Conservation (phyloP, 2,113 vertebrate species). For the Seriola dumerili region DNA sequence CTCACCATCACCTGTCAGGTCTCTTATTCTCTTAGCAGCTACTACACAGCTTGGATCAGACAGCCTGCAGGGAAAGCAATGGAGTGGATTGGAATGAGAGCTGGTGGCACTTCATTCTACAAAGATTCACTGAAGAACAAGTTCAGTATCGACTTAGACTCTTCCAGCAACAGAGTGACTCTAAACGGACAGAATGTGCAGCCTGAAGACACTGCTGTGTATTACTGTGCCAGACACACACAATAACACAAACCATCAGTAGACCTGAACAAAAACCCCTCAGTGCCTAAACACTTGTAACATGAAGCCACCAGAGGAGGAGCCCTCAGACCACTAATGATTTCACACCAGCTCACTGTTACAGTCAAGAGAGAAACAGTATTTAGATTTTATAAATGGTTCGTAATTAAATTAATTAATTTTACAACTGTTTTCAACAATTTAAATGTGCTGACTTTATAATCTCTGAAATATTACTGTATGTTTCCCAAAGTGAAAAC, state of each 20-base stretch:
- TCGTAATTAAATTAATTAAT: too few relatives aligned
- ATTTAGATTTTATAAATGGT: too few relatives aligned
- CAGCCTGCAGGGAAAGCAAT: slow-evolving; percentile 24
- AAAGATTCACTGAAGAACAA: slow-evolving; percentile 51
- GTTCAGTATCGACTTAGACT: slow-evolving; percentile 40
- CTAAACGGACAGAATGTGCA: slow-evolving; percentile 55
- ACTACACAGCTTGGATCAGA: slow-evolving; percentile 47
- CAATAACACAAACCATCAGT: slow-evolving; percentile 39
- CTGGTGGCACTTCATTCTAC: accelerated
- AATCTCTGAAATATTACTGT: too few relatives aligned
- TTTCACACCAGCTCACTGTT: too few relatives aligned
- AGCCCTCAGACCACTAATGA: too few relatives aligned
- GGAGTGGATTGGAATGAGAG: slow-evolving; percentile 30
- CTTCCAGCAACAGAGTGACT: slow-evolving; percentile 36
- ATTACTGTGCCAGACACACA: slow-evolving; percentile 34
- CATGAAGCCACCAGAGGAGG: too few relatives aligned
- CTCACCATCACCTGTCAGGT: slow-evolving; percentile 27
- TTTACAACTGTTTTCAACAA: too few relatives aligned
- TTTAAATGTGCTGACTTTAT: too few relatives aligned
- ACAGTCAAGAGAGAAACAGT: too few relatives aligned
- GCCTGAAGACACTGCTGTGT: slow-evolving; percentile 51
- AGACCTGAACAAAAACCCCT: slow-evolving; percentile 44
- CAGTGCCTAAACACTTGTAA: too few relatives aligned
- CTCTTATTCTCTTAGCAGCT: slow-evolving; percentile 8
- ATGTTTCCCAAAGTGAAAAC: too few relatives aligned